Base-by-base conservation (phyloP, 2,888 invertebrate genomes). In the Diloba caeruleocephala region DNA sequence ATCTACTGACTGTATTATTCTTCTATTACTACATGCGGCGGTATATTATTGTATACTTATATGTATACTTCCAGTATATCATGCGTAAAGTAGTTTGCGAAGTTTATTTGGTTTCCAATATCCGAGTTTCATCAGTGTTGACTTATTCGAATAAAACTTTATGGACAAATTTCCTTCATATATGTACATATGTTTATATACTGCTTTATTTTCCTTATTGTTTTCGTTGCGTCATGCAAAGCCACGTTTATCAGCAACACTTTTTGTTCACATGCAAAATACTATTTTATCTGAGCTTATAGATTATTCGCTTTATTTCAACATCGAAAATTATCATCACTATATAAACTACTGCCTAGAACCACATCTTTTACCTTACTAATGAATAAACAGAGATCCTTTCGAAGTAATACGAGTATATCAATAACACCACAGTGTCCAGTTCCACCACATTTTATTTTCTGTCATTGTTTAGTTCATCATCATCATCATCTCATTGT, bases 71-170 rank as follows among this genome's bases (percentile, higher is more conserved):
- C 3, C 6, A 1, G 15, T 39, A 44, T 34, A 28, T 28, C 26
- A 32, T 3, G 26, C 34, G 34, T 48, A 58, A 45, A 50, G 33
- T 51, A 43, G 25, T 32, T 37, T 9, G 10, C 45, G 31, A 48
- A 43, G 51, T 68, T 64, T 52, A 44, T 56, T 51, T 38, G 32
- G 43, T 39, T 48, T 23, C 44, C 48, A 69, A 61, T 56, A 56
- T 61, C 52, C 59, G 50, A 26, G 32, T 13, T 33, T 48, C 52
- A 56, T 46, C 51, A 26, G 26, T 34, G 33, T 36, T 48, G 60
- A 51, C 41, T 48, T 50, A 60, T 48, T 53, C 56, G 29, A 39
- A 56, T 56, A 34, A 64, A 64, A 56, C 21, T 60, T 68, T 42
- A 50, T 64, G 39, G 51, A 49, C 26, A 45, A 45, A 34, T 36